Percentiles rank a stretch among this genome's conserved stretches.
Conservation (phyloP, 1,140 invertebrate species). For the Aradophagus sp. region DNA sequence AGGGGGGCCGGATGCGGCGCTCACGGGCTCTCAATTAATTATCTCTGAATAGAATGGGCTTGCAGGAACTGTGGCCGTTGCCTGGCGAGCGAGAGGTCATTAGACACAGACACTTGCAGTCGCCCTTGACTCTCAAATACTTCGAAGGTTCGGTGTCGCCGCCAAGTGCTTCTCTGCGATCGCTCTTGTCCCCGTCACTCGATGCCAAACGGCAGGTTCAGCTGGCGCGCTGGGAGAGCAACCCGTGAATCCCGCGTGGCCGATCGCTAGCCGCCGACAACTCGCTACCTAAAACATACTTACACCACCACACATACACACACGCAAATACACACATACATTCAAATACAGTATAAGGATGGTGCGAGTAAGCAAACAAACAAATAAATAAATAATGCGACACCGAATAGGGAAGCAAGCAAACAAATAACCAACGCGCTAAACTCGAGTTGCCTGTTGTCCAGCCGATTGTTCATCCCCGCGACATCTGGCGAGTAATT, state of each 20-base stretch:
- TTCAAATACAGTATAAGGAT: too few species aligned
- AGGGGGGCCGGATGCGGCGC: slow-evolving; percentile 11
- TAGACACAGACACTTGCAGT: slow-evolving; percentile 80
- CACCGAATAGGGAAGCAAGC: slow-evolving; percentile 6
- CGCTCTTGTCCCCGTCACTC: slow-evolving; percentile 77
- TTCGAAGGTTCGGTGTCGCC: slow-evolving; percentile 71
- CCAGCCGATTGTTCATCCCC: slow-evolving; percentile 15
- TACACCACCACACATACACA: slow-evolving; percentile 3
- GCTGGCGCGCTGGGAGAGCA: slow-evolving; percentile 72
- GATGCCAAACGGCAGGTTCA: slow-evolving; percentile 73
- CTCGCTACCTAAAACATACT: too few species aligned
- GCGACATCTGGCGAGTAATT: too few species aligned
- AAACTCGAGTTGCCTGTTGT: slow-evolving; percentile 35
- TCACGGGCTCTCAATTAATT: slow-evolving; percentile 34
- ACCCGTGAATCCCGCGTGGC: slow-evolving; percentile 59
- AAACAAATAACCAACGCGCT: slow-evolving; percentile 11
- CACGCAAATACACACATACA: slow-evolving; percentile 2
- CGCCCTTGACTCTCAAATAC: slow-evolving; percentile 78
- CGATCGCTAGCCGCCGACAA: slow-evolving; percentile 6
- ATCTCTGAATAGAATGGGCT: slow-evolving; percentile 51
- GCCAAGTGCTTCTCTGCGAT: slow-evolving; percentile 76
- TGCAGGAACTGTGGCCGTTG: slow-evolving; percentile 78
- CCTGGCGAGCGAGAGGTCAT: slow-evolving; percentile 82
- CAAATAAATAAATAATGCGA: slow-evolving; percentile 7
- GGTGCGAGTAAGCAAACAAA: slow-evolving; percentile 1